Evolutionary conservation across 2,113 vertebrate species (phyloP), one percentile per base, ranked within the genome.

Genomic region (Strix aluco): DNA sequence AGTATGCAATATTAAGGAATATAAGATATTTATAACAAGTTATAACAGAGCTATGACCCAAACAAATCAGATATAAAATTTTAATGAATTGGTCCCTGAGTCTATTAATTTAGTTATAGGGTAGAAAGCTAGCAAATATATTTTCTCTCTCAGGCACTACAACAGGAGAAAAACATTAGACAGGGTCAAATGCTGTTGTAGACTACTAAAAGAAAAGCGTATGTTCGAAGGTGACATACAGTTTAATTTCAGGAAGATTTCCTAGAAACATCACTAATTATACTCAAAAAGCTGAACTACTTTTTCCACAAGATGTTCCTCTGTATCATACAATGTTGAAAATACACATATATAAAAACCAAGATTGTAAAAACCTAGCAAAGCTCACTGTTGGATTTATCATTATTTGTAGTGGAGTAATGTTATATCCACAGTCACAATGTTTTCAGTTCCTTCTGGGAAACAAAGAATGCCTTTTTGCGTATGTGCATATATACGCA

Each of bases 21-120:
- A 93, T 95, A 93, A 97, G 94, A 96, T 95, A 97, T 97, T 95
- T 96, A 96, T 85, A 82, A 96, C 75, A 84, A 95, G 86, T 96
- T 97, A 82, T 84, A 97, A 87, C 74, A 90, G 87, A 97, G 54
- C 79, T 86, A 86, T 92, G 86, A 95, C 78, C 80, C 88, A 94
- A 96, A 96, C 71, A 98, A 97, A 91, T 95, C 94, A 75, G 78
- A 89, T 81, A 73, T 92, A 80, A 88, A 94, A 97, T 94, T 96
- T 97, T 92, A 97, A 97, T 95, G 67, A 98, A 93, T 91, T 88
- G 71, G 65, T 86, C 78, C 63, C 86, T 74, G 58, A 94, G 82
- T 91, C 52, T 90, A 92, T 96, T 94, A 81, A 88, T 93, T 98
- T 95, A 85, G 75, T 97, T 70, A 81, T 71, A 88, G 55, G 46